phyloP scores from a whole-genome alignment of 1,140 invertebrate genomes.

The Drosophila athabasca region DNA sequence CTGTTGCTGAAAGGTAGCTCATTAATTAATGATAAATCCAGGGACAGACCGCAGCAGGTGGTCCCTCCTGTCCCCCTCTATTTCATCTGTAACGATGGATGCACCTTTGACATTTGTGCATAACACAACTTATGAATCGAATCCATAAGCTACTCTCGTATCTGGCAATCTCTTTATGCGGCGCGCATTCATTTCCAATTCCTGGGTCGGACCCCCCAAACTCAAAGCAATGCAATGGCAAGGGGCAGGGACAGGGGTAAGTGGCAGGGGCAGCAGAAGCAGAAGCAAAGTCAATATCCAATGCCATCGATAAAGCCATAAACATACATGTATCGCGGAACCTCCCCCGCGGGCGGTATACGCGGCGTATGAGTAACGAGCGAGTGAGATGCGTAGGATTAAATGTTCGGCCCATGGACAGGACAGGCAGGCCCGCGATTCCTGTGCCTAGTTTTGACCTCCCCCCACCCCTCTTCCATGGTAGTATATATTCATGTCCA shows the following conservation, averaged over 20 bases:
- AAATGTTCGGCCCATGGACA: conserved; percentile 44
- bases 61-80: conserved; percentile 1
- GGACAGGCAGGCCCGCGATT: no score
- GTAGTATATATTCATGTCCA: conserved; percentile 10
- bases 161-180: conserved; percentile 59
- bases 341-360: conserved; percentile 16
- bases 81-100: background rate
- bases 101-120: conserved; percentile 60
- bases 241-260: background rate
- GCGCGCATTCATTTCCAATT: conserved; percentile 23
- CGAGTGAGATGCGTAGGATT: conserved; percentile 62
- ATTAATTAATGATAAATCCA: conserved; percentile 63
- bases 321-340: conserved; percentile 45
- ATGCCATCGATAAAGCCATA: conserved; percentile 77
- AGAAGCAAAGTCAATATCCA: conserved; percentile 78
- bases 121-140: conserved; percentile 73
- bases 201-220: conserved; percentile 16
- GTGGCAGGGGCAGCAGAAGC: conserved; percentile 37
- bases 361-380: conserved; percentile 69
- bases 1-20: conserved; percentile 28
- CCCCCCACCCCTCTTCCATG: conserved; percentile 11
- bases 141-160: conserved; percentile 56
- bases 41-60: conserved; percentile 43
- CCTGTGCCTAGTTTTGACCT: conserved; percentile 54
- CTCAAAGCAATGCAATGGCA: conserved; percentile 30